phyloP scores from a whole-genome alignment of 2,113 vertebrate genomes.

The zebrafish (Danio rerio) region GRCz12tu NC_133182.1:26213001-26213500 shows the following conservation, averaged over 20 bases:
- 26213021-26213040: no score
- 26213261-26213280: neutral
- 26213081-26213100: no score
- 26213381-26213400: constrained; percentile 2
- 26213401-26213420: constrained; percentile 39
- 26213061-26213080: no score
- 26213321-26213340: neutral
- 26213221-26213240: neutral
- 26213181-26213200: no score
- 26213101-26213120: no score
- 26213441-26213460: constrained; percentile 29
- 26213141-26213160: no score
- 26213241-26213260: neutral
- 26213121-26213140: no score
- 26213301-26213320: neutral
- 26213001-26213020: no score
- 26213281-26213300: neutral
- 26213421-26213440: neutral
- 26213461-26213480: constrained; percentile 22
- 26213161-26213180: no score
- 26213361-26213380: constrained; percentile 29
- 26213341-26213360: neutral
- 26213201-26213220: no score
- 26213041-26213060: no score
- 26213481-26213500: constrained; percentile 1